Base-by-base conservation (phyloP, 2,113 vertebrate species). In the Corydoras maculifer region DNA sequence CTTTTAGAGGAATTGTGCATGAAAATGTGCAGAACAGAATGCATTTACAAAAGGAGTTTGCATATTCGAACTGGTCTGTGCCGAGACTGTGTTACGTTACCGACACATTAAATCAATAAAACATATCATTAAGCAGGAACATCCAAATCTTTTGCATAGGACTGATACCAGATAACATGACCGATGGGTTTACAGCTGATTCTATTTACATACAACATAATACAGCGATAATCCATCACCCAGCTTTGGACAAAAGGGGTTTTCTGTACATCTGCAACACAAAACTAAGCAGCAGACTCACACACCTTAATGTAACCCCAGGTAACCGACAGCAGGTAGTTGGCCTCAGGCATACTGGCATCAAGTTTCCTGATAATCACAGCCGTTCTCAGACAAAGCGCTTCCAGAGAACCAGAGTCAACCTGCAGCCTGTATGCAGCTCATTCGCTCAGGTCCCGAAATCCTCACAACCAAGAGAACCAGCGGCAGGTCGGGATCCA, bases 241-340 rank as follows among this genome's bases (percentile, higher is more conserved):
- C 35, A 25, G 18, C 18, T 25, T 25, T 25, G 18, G 18, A 1
- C 18, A 25, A 25, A 25, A 25, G 1, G 35, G 35, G 7, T 8
- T 43, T 43, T 43, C 3, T 2, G 8, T 15, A 58, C 51, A 58
- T 25, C 32, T 14, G 15, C 4, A 12, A 73, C 60, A 70, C 65
- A 80, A 43, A 14, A 25, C 69, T 72, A 43, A 43, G 35, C 35
- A 43, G 12, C 59, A 15, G 50, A 55, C 35, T 3, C 81, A 96
- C 94, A 93, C 91, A 98, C 96, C 95, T 98, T 97, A 75, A 97
- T 97, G 78, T 96, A 98, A 86, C 94, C 93, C 95, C 96, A 98
- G 84, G 94, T 98, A 65, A 97, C 93, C 69, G 94, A 97, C 62
- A 96, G 88, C 80, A 98, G 89, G 90, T 94, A 94, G 87, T 94